Evolutionary conservation across 2,888 invertebrate genomes (phyloP), one percentile per base, ranked within the genome.

Genomic region (Thereva unica): DNA sequence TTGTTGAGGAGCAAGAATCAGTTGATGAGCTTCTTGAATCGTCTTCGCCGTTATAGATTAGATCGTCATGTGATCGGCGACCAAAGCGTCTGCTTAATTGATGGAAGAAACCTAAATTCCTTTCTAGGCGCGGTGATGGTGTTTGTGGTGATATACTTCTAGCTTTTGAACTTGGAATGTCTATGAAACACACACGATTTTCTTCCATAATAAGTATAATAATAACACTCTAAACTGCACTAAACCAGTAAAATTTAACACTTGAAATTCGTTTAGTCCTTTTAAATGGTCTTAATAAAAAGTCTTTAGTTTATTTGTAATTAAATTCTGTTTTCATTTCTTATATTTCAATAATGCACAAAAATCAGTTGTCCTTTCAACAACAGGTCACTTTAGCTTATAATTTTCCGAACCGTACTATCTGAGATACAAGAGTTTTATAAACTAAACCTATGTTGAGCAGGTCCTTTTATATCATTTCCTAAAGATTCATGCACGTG

Each of bases 21-120:
- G 82, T 82, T 72, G 83, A 83, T 64, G 83, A 83, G 64, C 82
- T 83, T 44, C 82, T 76, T 56, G 82, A 78, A 71, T 82, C 80
- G 55, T 81, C 78, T 69, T 84, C 82, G 54, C 80, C 80, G 50
- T 77, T 78, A 64, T 78, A 78, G 73, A 78, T 79, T 68, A 83
- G 75, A 75, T 84, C 83, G 64, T 82, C 82, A 66, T 84, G 83
- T 66, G 84, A 82, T 53, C 84, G 81, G 63, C 86, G 82, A 0
- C 87, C 84, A 56, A 90, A 83, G 70, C 86, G 85, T 67, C 85
- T 83, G 77, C 86, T 86, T 70, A 90, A 84, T 38, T 87, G 87
- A 71, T 87, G 85, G 75, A 90, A 85, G 72, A 90, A 82, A 55
- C 88, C 83, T 68, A 87, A 82, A 59, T 88, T 88, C 7, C 86